These are phyloP conservation scores for Caligus rogercresseyi DNA, from an alignment of 1,140 invertebrate genomes.

Conservation along the genomic window DNA sequence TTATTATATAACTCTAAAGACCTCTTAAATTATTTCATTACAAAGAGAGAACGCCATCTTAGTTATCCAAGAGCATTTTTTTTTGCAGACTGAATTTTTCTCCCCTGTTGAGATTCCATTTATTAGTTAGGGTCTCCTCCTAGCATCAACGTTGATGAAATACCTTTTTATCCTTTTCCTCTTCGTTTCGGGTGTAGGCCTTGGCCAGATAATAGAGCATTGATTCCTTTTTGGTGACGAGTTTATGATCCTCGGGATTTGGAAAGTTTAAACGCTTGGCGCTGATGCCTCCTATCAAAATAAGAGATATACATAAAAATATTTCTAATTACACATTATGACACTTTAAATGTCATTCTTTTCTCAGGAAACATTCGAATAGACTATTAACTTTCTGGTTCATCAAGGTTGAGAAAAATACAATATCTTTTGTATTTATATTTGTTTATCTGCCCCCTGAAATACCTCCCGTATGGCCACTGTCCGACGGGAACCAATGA, in stretches of 20 bases:
- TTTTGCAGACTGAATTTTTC: neutral
- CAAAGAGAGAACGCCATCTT: neutral
- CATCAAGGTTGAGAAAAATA: too few relatives aligned
- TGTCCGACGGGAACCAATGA: too few relatives aligned
- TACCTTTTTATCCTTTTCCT: conserved; percentile 1
- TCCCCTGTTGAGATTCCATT: neutral
- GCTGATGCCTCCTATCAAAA: neutral
- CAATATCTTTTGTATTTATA: too few relatives aligned
- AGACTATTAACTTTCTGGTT: too few relatives aligned
- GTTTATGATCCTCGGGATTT: neutral
- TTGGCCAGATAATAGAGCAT: neutral
- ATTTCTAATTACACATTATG: too few relatives aligned
- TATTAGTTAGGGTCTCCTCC: neutral
- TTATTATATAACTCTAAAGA: too few relatives aligned
- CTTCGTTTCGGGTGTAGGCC: neutral
- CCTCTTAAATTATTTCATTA: neutral
- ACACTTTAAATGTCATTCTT: too few relatives aligned
- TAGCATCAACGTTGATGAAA: neutral
- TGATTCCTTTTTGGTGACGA: neutral
- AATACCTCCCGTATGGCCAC: too few relatives aligned
- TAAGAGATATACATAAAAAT: neutral
- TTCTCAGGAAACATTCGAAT: too few relatives aligned
- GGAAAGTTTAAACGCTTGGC: neutral
- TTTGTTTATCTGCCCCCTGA: too few relatives aligned
- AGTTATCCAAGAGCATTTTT: neutral